Percentiles rank a stretch among this genome's conserved stretches.
Conservation (phyloP, 2,113 vertebrate species). For the Athene cunicularia region DNA sequence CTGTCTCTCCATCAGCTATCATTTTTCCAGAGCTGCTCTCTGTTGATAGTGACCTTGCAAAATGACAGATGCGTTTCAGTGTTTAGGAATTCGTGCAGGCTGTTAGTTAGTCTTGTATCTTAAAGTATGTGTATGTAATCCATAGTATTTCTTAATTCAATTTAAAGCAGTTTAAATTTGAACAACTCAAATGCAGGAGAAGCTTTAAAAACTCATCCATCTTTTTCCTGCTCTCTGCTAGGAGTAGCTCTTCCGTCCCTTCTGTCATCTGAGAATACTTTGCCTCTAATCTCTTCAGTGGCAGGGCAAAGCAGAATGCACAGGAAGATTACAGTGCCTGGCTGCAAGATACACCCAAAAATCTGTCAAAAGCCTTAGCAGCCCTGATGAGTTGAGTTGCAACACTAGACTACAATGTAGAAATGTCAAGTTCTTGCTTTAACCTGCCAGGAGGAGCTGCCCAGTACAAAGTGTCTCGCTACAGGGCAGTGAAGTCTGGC, state of each 20-base stretch:
- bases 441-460: not conserved
- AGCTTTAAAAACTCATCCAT: not conserved
- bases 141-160: not conserved
- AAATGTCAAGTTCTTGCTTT: not conserved
- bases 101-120: not conserved
- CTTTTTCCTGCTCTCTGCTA: not conserved
- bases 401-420: not conserved
- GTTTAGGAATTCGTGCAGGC: not conserved
- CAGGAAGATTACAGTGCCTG: not conserved
- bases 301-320: not conserved
- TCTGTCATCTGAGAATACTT: not conserved
- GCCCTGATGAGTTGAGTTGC: accelerated
- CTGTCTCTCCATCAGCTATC: not conserved
- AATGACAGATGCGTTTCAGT: not conserved
- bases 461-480: accelerated
- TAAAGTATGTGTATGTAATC: not conserved
- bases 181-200: not conserved
- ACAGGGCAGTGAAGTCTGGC: not conserved
- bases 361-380: not conserved
- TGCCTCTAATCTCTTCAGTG: not conserved
- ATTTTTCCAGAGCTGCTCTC: not conserved
- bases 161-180: not conserved
- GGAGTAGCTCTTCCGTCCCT: not conserved
- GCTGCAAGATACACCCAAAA: not conserved
- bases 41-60: not conserved